Conservation (phyloP, 1,140 invertebrate species). For the Sycophaga agraensis region DNA sequence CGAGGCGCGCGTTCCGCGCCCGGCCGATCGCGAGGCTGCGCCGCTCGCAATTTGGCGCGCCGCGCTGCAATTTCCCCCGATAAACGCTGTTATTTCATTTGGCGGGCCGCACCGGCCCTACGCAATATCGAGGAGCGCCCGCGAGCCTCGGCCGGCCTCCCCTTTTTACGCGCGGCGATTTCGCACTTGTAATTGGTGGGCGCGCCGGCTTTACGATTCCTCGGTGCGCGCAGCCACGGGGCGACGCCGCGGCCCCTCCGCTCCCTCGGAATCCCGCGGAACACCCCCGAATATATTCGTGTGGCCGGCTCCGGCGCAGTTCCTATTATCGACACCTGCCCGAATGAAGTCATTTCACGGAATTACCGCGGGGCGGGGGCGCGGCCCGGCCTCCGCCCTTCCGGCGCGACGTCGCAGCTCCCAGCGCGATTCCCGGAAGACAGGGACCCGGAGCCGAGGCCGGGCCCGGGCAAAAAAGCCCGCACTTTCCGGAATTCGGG, state of each 20-base stretch:
- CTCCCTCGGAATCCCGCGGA: slow-evolving; percentile 5
- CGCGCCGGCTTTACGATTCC: slow-evolving; percentile 32
- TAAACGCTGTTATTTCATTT: slow-evolving; percentile 32
- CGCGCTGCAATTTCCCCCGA: slow-evolving; percentile 36
- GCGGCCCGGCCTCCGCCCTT: neutral
- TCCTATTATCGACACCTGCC: slow-evolving; percentile 46
- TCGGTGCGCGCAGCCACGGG: slow-evolving; percentile 1
- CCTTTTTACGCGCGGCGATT: slow-evolving; percentile 33
- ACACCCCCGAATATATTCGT: slow-evolving; percentile 41
- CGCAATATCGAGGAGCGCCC: too few relatives aligned
- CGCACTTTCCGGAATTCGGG: slow-evolving; percentile 11
- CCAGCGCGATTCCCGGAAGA: slow-evolving; percentile 19
- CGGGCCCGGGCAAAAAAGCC: neutral
- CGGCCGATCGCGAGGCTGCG: slow-evolving; percentile 33
- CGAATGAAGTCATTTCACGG: slow-evolving; percentile 31
- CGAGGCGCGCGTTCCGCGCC: slow-evolving; percentile 22
- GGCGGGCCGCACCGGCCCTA: too few relatives aligned
- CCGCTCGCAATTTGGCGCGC: slow-evolving; percentile 11
- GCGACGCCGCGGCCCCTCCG: neutral
- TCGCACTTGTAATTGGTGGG: slow-evolving; percentile 26
- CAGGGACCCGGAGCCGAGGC: neutral
- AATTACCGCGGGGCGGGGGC: slow-evolving; percentile 5
- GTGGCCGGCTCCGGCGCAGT: slow-evolving; percentile 27
- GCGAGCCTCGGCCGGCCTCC: neutral
- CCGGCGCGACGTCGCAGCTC: neutral